Base-by-base conservation (phyloP, 2,113 vertebrate genomes). In the Lampris megalopsis region DNA sequence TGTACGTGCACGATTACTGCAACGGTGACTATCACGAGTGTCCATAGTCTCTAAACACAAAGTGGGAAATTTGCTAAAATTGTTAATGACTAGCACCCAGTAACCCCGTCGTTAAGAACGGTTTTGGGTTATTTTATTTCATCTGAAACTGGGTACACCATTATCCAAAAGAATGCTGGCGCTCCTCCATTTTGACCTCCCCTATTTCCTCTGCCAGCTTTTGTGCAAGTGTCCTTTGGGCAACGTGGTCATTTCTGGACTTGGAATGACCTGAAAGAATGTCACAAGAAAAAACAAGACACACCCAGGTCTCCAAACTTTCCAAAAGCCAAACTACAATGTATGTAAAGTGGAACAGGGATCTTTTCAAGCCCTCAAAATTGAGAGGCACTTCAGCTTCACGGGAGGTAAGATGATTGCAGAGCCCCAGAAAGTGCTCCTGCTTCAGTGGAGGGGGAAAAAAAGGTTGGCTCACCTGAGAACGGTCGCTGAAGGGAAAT, bases 401-500 rank as follows among this genome's bases (percentile, higher is more conserved):
- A 65, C 63, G 63, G 38, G 2, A 59, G 81, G 69, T 58, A 61
- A 24, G 13, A 49, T 70, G 61, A 68, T 71, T 68, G 63, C 70
- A 49, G 81, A 38, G 81, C 50, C 79, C 60, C 63, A 13, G 64
- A 60, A 24, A 68, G 73, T 71, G 70, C 52, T 66, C 71, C 72
- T 86, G 24, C 75, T 52, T 41, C 69, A 6, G 71, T 63, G 75
- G 74, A 62, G 45, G 71, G 71, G 79, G 67, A 62, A 65, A 90
- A 79, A 83, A 67, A 48, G 75, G 53, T 66, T 78, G 84, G 75
- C 71, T 68, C 57, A 82, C 62, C 80, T 79, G 57, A 2, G 2
- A 77, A 80, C 64, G 13, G 69, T 65, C 1, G 75, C 75, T 74
- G 57, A 63, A 65, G 82, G 71, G 80, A 85, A 88, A 86, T 89